Conservation (phyloP, 2,888 invertebrate genomes). For the Sisyra terminalis region DNA sequence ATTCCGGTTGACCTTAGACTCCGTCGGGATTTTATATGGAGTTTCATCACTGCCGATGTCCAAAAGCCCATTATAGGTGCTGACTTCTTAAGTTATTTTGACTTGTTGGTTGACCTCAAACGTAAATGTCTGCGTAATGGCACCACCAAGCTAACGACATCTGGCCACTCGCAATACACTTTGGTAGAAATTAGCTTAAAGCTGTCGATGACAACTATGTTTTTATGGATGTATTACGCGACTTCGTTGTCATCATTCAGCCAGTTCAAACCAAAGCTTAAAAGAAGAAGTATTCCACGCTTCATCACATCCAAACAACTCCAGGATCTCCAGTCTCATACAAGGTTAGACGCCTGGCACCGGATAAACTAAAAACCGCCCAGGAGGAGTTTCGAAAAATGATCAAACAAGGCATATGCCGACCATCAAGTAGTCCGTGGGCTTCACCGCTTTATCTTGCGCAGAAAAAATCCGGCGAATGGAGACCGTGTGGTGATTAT, state of each 20-base stretch:
- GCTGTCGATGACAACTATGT: background rate
- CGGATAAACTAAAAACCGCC: conserved; percentile 16
- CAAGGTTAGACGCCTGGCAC: conserved; percentile 15
- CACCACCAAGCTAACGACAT: background rate
- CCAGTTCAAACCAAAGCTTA: background rate
- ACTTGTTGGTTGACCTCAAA: conserved; percentile 9
- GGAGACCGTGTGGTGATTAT: conserved; percentile 24
- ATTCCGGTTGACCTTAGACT: conserved; percentile 12
- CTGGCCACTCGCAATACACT: background rate
- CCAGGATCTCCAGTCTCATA: conserved; percentile 19
- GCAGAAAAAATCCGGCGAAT: conserved; percentile 15
- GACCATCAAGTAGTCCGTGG: conserved; percentile 19
- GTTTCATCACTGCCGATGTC: conserved; percentile 14
- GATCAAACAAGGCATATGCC: conserved; percentile 15
- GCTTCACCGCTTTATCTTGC: conserved; percentile 17
- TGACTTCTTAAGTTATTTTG: conserved; percentile 12
- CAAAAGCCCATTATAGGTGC: conserved; percentile 13
- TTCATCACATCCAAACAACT: conserved; percentile 16
- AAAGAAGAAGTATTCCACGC: background rate
- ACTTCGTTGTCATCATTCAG: conserved; percentile 7
- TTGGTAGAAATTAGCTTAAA: no score
- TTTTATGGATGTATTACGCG: background rate
- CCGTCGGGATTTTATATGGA: conserved; percentile 13
- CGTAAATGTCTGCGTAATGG: conserved; percentile 7
- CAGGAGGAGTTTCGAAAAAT: conserved; percentile 17